phyloP scores from a whole-genome alignment of 2,797 vertebrate genomes.

The Sebastes oblongus region DNA sequence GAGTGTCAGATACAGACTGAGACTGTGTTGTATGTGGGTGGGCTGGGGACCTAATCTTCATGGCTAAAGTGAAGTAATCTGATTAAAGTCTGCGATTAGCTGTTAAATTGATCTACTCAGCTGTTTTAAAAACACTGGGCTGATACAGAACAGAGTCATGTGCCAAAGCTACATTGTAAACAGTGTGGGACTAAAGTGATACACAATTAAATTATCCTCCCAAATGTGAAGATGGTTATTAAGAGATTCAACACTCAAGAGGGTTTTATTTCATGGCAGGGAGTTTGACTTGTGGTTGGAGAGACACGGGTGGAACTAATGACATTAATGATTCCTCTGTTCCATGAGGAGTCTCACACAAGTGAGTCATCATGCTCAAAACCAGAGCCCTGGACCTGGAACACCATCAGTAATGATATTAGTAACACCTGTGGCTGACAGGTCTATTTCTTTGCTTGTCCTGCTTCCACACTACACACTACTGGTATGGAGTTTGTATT shows the following conservation, averaged over 20 bases:
- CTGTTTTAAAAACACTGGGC: slow-evolving; percentile 29
- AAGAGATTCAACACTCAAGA: not conserved
- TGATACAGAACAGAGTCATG: slow-evolving; percentile 15
- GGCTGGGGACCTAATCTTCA: slow-evolving; percentile 23
- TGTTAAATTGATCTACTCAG: slow-evolving; percentile 42
- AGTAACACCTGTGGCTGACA: not conserved
- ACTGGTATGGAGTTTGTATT: not conserved
- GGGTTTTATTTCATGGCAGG: not conserved
- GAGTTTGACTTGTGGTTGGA: not conserved
- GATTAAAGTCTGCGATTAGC: slow-evolving; percentile 56
- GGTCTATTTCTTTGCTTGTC: not conserved
- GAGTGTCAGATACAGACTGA: not conserved
- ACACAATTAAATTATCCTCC: not conserved
- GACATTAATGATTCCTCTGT: slow-evolving; percentile 22
- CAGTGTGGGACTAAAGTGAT: not conserved
- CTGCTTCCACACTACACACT: not conserved
- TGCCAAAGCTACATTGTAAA: not conserved
- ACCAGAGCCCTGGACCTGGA: not conserved
- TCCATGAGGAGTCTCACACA: slow-evolving; percentile 14
- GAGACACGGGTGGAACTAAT: slow-evolving; percentile 33
- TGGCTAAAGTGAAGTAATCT: slow-evolving; percentile 53
- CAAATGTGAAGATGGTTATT: not conserved
- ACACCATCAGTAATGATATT: not conserved
- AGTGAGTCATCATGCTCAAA: slow-evolving; percentile 20
- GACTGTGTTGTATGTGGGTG: slow-evolving; percentile 40